These are phyloP conservation scores for Dipus sagitta DNA, from an alignment of 2,797 vertebrate genomes.

Conservation along the genomic window DNA sequence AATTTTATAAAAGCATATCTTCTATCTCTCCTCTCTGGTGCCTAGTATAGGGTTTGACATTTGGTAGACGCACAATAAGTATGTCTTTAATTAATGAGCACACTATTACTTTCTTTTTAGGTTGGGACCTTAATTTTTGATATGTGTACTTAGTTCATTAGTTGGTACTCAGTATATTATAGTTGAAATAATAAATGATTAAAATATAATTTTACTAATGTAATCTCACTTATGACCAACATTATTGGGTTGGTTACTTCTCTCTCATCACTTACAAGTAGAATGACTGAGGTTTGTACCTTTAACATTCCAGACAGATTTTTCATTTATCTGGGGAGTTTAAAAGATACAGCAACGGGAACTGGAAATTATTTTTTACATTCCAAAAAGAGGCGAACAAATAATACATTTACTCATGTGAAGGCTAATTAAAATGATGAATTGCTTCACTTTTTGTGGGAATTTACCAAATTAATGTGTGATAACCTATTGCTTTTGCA, in stretches of 20 bases:
- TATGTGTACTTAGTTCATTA: neutral
- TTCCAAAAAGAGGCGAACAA: conserved; percentile 42
- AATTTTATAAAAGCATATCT: neutral
- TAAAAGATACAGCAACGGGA: conserved; percentile 40
- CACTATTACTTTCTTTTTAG: neutral
- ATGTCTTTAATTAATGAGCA: neutral
- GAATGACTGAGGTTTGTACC: neutral
- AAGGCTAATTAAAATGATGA: conserved; percentile 73
- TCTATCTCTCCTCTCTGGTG: neutral
- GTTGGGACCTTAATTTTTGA: neutral
- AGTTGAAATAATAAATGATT: neutral
- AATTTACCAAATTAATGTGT: conserved; percentile 49
- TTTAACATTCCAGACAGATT: neutral
- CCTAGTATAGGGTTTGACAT: neutral
- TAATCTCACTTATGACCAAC: neutral
- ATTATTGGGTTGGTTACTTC: neutral
- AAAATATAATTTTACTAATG: neutral
- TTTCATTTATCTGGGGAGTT: neutral
- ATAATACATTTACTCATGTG: conserved; percentile 31
- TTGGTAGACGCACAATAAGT: neutral
- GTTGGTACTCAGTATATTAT: neutral
- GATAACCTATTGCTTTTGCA: conserved; percentile 7
- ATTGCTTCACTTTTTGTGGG: conserved; percentile 60
- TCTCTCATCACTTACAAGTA: conserved; percentile 5
- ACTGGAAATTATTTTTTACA: conserved; percentile 37